Evolutionary conservation across 2,797 vertebrate species (phyloP), one percentile per base, ranked within the genome.

Genomic region (Coreius guichenoti): DNA sequence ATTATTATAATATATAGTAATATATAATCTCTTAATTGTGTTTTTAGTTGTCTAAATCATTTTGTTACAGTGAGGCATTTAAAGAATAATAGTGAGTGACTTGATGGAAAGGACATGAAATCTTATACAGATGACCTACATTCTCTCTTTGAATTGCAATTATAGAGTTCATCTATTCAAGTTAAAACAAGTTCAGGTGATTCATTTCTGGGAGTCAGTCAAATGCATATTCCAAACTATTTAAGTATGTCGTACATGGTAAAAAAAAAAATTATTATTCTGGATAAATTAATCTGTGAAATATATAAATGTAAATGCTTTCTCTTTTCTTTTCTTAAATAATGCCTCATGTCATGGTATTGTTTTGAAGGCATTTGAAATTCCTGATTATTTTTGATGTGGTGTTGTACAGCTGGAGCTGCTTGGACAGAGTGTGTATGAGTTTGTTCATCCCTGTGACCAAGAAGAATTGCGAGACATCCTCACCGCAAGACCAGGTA

Each of bases 381-480:
- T 70, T 54, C 39, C 31, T 83, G 45, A 19, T 56, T 19, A 29
- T 78, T 29, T 31, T 8, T 58, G 54, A 49, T 86, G 47, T 86
- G 85, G 21, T 8, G 14, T 88, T 82, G 14, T 86, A 39, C 90
- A 98, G 97, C 88, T 98, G 91, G 97, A 98, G 90, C 92, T 98
- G 82, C 95, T 97, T 0, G 97, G 97, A 12, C 97, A 98, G 89
- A 97, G 93, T 17, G 87, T 97, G 69, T 98, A 96, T 61, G 97
- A 98, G 87, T 98, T 96, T 58, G 89, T 97, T 82, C 96, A 98
- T 87, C 96, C 97, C 1, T 97, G 96, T 26, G 97, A 98, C 86
- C 95, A 97, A 86, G 96, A 98, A 90, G 97, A 98, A 90, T 94
- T 97, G 36, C 92, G 96, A 85, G 97, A 98, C 3, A 92, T 96